Percentiles rank a stretch among this genome's conserved stretches.
These are phyloP conservation scores for Cistogaster globosa DNA, from an alignment of 2,888 invertebrate genomes.

Conservation along the genomic window DNA sequence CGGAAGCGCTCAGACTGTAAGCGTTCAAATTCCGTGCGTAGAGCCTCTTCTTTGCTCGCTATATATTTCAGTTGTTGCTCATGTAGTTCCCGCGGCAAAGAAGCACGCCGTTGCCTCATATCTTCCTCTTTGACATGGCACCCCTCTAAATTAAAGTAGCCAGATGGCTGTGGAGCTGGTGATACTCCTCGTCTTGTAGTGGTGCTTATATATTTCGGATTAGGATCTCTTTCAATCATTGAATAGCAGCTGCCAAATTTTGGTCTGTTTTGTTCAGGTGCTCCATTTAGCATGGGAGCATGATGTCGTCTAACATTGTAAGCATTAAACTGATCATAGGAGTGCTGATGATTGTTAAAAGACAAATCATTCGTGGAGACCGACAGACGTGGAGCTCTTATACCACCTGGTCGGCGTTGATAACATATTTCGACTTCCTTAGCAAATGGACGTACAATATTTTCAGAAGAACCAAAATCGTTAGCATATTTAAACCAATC, in stretches of 20 bases:
- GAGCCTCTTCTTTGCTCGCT: constrained; percentile 87
- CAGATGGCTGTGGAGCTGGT: constrained; percentile 74
- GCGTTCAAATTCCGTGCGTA: constrained; percentile 86
- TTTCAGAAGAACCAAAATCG: constrained; percentile 82
- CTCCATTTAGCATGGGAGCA: constrained; percentile 78
- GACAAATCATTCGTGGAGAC: constrained; percentile 80
- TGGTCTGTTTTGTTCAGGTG: constrained; percentile 76
- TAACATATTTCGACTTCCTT: constrained; percentile 82
- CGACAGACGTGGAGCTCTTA: constrained; percentile 80
- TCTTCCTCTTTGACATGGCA: constrained; percentile 61
- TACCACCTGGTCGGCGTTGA: constrained; percentile 77
- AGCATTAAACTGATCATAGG: constrained; percentile 77
- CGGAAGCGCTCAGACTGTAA: constrained; percentile 85
- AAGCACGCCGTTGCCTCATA: constrained; percentile 82
- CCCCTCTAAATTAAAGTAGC: constrained; percentile 61
- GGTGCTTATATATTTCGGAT: constrained; percentile 80
- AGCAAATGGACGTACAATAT: constrained; percentile 81
- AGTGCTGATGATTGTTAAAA: constrained; percentile 70
- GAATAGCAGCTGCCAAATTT: constrained; percentile 80
- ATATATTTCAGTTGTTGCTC: constrained; percentile 86
- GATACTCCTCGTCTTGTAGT: constrained; percentile 78
- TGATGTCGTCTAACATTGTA: constrained; percentile 77
- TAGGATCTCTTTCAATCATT: constrained; percentile 81
- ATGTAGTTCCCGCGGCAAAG: constrained; percentile 86
- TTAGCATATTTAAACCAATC: constrained; percentile 84